Evolutionary conservation across 2,797 vertebrate genomes (phyloP).

Genomic region (Xiphorhynchus erythropygius): DNA sequence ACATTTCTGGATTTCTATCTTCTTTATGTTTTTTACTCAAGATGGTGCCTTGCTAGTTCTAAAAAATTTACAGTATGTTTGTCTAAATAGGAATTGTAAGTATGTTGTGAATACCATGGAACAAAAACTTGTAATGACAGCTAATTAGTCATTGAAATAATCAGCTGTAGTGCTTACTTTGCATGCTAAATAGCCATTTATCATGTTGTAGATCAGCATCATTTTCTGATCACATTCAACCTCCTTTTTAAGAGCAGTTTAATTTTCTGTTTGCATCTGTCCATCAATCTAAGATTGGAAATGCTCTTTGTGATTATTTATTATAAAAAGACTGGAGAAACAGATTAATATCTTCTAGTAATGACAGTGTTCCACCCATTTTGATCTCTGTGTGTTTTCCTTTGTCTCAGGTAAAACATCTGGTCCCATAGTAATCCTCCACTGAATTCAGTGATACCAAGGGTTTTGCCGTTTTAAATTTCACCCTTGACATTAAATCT

Average conservation of each 20-base stretch:
- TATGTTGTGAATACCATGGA: background rate
- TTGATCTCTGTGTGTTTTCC: background rate
- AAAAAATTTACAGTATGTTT: background rate
- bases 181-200: slow-evolving; percentile 15
- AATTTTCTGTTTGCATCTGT: slow-evolving; percentile 15
- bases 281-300: background rate
- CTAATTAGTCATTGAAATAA: slow-evolving; percentile 40
- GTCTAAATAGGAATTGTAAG: background rate
- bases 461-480: background rate
- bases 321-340: background rate
- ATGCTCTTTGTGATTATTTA: background rate
- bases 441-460: background rate
- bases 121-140: slow-evolving; percentile 10
- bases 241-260: slow-evolving; percentile 14
- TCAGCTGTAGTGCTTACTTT: background rate
- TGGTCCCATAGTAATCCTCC: background rate
- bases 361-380: background rate
- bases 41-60: background rate
- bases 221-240: background rate
- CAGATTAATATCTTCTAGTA: background rate
- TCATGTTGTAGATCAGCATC: background rate
- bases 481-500: background rate
- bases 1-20: background rate
- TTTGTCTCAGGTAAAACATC: background rate
- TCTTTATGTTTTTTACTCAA: background rate